Evolutionary conservation across 2,888 invertebrate species (phyloP), one percentile per base, ranked within the genome.

Genomic region (Rhagonycha fulva): DNA sequence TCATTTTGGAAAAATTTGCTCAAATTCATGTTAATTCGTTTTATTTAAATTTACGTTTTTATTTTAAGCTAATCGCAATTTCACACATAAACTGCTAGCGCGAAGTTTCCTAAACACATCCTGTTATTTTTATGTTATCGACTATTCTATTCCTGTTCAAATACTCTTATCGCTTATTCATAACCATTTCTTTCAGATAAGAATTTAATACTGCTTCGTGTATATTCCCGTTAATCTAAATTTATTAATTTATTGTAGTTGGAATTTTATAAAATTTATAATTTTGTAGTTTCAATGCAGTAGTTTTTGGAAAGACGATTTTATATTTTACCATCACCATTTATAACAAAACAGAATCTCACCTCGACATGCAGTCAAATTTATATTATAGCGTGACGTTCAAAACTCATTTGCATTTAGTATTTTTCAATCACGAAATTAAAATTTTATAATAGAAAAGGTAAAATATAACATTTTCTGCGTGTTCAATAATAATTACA

Each of bases 141-240:
- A n/a, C 9, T 61, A 26, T n/a, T 14, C 71, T 26, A 32, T 75
- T 74, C 71, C 71, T 75, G 75, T 75, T 67, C 63, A 68, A 75
- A 75, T 69, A 62, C 62, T 68, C 30, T 75, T 71, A 75, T 75
- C 75, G 26, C 11, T 24, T 11, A 19, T 68, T 14, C 14, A 62
- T 71, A 75, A 75, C 75, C 75, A 75, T 69, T 75, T 32, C 47
- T 75, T 72, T 69, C 4, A n/a, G 75, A 72, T 75, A 75, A 75
- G 67, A 70, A 47, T 47, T 47, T 47, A 47, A 47, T 47, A n/a
- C 47, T 47, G 47, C 47, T 47, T 47, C 47, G 47, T 47, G 47
- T 47, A n/a, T 47, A 47, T n/a, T n/a, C n/a, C n/a, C n/a, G 47
- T 47, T 47, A 47, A 47, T 47, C 28, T 28, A 28, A 28, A 28